Evolutionary conservation across 2,888 invertebrate species (phyloP), one percentile per base, ranked within the genome.

Genomic region (Stenodema calcarata): DNA sequence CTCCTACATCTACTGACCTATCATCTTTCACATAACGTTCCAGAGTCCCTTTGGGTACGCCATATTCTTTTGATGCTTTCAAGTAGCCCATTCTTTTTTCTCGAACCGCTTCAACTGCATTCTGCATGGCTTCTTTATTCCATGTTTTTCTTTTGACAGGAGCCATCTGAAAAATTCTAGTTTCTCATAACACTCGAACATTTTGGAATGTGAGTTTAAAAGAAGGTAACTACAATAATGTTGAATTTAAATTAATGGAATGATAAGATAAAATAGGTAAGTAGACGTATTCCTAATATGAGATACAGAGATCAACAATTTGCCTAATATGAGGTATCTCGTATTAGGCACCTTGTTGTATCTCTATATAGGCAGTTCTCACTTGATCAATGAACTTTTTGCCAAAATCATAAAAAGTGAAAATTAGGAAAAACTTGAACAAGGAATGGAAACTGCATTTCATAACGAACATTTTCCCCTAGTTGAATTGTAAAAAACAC

Each of bases 81-180:
- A 80, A 47, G 50, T 80, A 80, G 47, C 80, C 80, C 44, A 80
- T 80, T 47, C 47, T 80, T 23, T 47, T 80, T 47, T 80, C 80
- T 23, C 47, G 42, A 28, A 80, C 80, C 7, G 80, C 80, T 54
- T 80, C 80, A 47, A 80, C 80, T 0, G 80, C 80, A 42, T 80
- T 42, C 12, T 47, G 18, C 80, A 47, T 80, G 23, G 80, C 80
- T 50, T 80, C 80, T 47, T 80, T 80, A 90, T 88, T 18, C 80
- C 80, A 80, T 2, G 12, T 80, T 47, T 80, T 80, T 7, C 80
- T 47, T 23, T 54, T 80, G 12, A 28, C 27, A 47, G 80, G 80
- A 80, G 80, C 80, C 80, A 80, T 80, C 80, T 78, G 78, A 41
- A 78, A 78, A 23, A 41, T 23, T 28, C 23, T 11, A 28, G 12